Percentiles rank a stretch among this genome's conserved stretches.
These are phyloP conservation scores for Coptodon rendalli DNA, from an alignment of 2,113 vertebrate genomes.

Conservation along the genomic window DNA sequence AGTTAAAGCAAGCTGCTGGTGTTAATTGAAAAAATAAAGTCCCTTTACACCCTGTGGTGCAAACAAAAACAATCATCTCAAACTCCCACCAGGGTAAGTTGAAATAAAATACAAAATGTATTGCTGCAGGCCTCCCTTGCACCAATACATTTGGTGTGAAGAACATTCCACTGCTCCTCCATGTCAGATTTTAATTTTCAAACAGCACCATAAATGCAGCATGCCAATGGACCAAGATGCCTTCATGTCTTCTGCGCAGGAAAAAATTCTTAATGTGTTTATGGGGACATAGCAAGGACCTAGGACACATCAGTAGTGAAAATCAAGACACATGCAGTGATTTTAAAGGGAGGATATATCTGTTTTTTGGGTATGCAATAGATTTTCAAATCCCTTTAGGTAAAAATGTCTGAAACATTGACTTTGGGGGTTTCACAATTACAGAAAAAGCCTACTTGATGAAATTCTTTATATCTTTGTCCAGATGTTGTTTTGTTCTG, in stretches of 20 bases:
- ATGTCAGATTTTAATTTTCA: neutral
- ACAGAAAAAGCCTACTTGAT: neutral
- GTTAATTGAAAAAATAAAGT: neutral
- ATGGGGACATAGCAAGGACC: neutral
- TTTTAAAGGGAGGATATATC: neutral
- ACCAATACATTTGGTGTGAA: neutral
- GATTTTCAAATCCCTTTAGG: neutral
- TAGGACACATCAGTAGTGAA: neutral
- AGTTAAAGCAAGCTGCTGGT: neutral
- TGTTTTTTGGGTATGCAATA: neutral
- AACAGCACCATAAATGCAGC: neutral
- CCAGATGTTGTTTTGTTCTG: neutral
- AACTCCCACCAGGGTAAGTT: neutral
- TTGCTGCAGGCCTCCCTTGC: neutral
- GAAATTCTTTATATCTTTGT: neutral
- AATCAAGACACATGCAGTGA: neutral
- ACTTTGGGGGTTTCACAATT: neutral
- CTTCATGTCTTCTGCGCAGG: neutral
- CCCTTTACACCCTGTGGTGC: neutral
- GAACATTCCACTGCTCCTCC: neutral
- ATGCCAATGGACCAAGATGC: neutral
- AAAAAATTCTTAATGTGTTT: fast-evolving
- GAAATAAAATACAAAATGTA: neutral
- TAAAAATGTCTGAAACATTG: neutral
- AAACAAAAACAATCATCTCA: neutral